Evolutionary conservation across 1,140 invertebrate genomes (phyloP).

Genomic region (Apis florea): DNA sequence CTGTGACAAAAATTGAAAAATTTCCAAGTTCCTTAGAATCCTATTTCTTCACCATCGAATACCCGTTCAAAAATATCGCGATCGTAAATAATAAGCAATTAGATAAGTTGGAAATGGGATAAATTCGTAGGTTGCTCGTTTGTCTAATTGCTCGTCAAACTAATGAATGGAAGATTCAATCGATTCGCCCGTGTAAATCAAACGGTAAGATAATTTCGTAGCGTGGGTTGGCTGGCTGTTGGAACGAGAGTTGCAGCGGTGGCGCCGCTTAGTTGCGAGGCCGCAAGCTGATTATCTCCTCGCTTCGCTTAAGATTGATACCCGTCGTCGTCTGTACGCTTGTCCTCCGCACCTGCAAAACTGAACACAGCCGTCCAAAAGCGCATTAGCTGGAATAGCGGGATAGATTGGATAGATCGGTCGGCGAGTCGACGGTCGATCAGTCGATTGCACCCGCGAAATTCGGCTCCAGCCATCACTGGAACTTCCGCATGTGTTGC

Average conservation of each 20-base stretch:
- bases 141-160: not conserved
- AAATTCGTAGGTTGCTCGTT: not conserved
- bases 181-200: not conserved
- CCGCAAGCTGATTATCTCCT: constrained; percentile 51
- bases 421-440: constrained; percentile 45
- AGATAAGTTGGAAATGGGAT: too few species aligned
- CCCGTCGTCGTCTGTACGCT: not conserved
- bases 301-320: constrained; percentile 64
- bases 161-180: constrained; percentile 6
- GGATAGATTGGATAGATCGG: constrained; percentile 45
- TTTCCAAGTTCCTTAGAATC: too few species aligned
- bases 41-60: too few species aligned
- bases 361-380: constrained; percentile 53
- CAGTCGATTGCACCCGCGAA: constrained; percentile 47
- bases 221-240: not conserved
- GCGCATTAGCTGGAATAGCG: constrained; percentile 57
- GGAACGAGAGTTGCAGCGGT: not conserved
- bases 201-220: not conserved
- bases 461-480: constrained; percentile 37
- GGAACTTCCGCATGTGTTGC: constrained; percentile 62
- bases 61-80: too few species aligned
- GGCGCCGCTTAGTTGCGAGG: not conserved
- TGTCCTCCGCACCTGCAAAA: constrained; percentile 41
- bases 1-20: too few species aligned
- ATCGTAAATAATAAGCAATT: too few species aligned